Evolutionary conservation across 2,113 vertebrate species (phyloP).

Genomic region (Sylvietta virens): DNA sequence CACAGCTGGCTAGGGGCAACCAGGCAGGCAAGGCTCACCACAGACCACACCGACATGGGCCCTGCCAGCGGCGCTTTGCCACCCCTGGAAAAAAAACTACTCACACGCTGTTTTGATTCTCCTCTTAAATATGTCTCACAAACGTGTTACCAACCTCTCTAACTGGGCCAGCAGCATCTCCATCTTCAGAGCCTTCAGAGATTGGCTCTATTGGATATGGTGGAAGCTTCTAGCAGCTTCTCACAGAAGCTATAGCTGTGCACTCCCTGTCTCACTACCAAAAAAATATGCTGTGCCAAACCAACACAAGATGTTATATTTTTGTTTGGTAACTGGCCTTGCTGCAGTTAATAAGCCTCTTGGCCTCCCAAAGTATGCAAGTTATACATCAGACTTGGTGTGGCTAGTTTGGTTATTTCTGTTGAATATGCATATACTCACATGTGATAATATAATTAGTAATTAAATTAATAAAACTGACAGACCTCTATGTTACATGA

Average conservation of each 20-base stretch:
- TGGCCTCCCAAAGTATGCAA: not conserved
- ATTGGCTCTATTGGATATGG: not conserved
- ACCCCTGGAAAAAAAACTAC: rapidly evolving
- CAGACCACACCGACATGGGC: rapidly evolving
- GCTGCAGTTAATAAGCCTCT: not conserved
- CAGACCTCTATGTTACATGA: not conserved
- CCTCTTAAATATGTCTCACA: too few relatives aligned
- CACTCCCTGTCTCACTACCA: too few relatives aligned
- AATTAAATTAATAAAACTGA: not conserved
- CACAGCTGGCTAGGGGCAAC: not conserved
- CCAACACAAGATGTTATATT: not conserved
- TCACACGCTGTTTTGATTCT: not conserved
- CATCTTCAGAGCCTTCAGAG: not conserved
- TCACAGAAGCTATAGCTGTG: not conserved
- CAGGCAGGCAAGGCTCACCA: not conserved
- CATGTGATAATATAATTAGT: not conserved
- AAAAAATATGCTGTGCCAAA: not conserved
- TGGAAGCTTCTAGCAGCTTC: not conserved
- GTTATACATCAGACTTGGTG: not conserved
- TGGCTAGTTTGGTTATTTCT: not conserved
- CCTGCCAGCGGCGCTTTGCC: rapidly evolving
- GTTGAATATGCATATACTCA: not conserved
- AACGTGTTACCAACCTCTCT: not conserved
- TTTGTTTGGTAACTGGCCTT: not conserved
- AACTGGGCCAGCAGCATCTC: not conserved